phyloP scores from a whole-genome alignment of 2,888 invertebrate genomes.

The Vesta saturnalis region DNA sequence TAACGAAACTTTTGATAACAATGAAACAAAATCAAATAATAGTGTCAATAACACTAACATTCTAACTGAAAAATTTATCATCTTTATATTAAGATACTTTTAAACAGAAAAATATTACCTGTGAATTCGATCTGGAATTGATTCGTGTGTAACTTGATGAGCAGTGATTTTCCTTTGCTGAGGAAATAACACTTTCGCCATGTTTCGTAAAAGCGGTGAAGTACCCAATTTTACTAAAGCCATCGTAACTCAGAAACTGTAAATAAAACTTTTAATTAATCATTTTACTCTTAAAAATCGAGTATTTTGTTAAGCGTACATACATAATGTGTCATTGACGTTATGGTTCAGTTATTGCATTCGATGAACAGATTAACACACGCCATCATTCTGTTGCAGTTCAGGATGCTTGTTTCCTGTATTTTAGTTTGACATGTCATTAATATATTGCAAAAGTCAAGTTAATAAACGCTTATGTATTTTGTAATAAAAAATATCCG shows the following conservation, averaged over 20 bases:
- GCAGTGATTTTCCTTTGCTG: constrained; percentile 17
- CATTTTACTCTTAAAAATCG: not conserved
- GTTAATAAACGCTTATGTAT: constrained; percentile 8
- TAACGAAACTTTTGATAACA: too few relatives aligned
- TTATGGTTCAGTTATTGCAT: constrained; percentile 53
- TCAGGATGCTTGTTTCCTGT: constrained; percentile 54
- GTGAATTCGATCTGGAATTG: constrained; percentile 67
- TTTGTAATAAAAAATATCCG: not conserved
- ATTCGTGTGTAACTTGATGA: constrained; percentile 54
- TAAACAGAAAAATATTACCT: too few relatives aligned
- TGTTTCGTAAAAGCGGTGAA: constrained; percentile 35
- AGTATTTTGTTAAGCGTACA: constrained; percentile 24
- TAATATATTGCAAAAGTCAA: not conserved
- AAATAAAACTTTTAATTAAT: not conserved
- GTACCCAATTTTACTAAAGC: constrained; percentile 37
- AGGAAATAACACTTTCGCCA: constrained; percentile 27
- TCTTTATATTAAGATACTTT: too few relatives aligned
- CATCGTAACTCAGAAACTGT: constrained; percentile 35
- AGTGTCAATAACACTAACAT: too few relatives aligned
- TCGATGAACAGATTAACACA: constrained; percentile 54
- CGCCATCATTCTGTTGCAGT: constrained; percentile 48
- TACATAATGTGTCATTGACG: constrained; percentile 54
- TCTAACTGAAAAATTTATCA: too few relatives aligned
- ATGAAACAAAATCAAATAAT: too few relatives aligned
- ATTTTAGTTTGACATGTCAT: constrained; percentile 38